Evolutionary conservation across 2,888 invertebrate genomes (phyloP).

Genomic region (Eulithis prunata): DNA sequence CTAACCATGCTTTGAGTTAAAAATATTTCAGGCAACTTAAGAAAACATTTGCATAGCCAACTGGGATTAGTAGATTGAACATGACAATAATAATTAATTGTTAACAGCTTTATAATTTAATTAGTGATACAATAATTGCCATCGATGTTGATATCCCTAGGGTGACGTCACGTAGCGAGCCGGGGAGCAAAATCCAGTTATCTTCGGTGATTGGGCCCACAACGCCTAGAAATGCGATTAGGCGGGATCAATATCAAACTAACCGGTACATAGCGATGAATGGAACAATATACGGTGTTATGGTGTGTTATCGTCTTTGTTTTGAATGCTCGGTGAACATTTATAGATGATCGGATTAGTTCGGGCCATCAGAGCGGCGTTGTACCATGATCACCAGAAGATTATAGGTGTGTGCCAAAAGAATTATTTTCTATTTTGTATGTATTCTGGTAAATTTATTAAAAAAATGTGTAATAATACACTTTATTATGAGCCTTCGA

Average conservation of each 20-base stretch:
- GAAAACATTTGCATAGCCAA: neutral
- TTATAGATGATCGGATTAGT: conserved; percentile 15
- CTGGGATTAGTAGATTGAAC: conserved; percentile 18
- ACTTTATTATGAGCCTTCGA: too few relatives aligned
- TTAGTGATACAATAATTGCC: conserved; percentile 60
- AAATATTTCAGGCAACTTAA: too few relatives aligned
- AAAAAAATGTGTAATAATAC: too few relatives aligned
- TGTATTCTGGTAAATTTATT: too few relatives aligned
- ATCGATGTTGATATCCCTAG: conserved; percentile 59
- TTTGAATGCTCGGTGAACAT: conserved; percentile 22
- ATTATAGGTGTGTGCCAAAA: neutral
- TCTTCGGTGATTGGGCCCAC: conserved; percentile 71
- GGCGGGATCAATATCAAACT: conserved; percentile 52
- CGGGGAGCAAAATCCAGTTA: conserved; percentile 71
- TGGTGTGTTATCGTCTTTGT: conserved; percentile 22
- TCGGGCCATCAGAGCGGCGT: conserved; percentile 7
- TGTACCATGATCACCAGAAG: neutral
- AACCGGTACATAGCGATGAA: conserved; percentile 32
- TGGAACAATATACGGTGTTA: conserved; percentile 26
- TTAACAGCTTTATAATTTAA: conserved; percentile 51
- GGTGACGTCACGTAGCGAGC: conserved; percentile 60
- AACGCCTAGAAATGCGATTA: conserved; percentile 73
- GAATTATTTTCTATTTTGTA: too few relatives aligned
- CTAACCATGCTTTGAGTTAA: too few relatives aligned
- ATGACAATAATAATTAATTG: conserved; percentile 23